A percentile compares a stretch with the other conserved stretches of the same genome.
Evolutionary conservation across 2,113 vertebrate species (phyloP).

Genomic region (Podarcis raffonei): DNA sequence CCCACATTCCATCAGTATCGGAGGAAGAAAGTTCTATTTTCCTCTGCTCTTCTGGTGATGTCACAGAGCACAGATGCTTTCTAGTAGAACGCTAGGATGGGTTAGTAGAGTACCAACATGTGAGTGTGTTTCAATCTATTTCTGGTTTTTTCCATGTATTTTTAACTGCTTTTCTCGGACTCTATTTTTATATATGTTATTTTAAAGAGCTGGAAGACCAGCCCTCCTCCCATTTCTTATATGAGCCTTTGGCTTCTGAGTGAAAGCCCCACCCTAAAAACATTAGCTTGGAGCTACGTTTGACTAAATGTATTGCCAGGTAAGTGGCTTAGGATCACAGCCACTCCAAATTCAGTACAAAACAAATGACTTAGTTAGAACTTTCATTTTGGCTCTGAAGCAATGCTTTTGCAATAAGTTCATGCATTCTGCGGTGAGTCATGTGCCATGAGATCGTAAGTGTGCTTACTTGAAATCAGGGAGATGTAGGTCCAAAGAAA

Average conservation of each 20-base stretch:
- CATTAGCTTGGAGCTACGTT: background rate
- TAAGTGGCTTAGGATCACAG: background rate
- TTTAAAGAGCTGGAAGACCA: background rate
- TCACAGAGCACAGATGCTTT: background rate
- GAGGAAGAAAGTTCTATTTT: slow-evolving; percentile 20
- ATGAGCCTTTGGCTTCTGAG: background rate
- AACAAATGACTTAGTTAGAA: background rate
- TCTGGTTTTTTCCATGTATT: slow-evolving; percentile 6
- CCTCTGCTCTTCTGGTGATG: background rate
- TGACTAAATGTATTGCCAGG: background rate
- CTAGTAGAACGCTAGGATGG: background rate
- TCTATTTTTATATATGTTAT: background rate
- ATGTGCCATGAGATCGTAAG: background rate
- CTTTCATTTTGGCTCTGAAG: background rate
- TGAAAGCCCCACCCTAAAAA: background rate
- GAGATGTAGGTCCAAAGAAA: background rate
- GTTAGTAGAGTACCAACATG: background rate
- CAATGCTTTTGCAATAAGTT: background rate
- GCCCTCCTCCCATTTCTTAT: background rate
- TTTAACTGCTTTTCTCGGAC: background rate
- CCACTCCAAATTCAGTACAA: background rate
- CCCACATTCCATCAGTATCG: slow-evolving; percentile 3
- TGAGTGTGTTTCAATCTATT: background rate
- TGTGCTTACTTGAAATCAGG: background rate
- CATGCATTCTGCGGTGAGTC: background rate